phyloP scores from a whole-genome alignment of 2,888 invertebrate genomes.

The Mythimna pallens region DNA sequence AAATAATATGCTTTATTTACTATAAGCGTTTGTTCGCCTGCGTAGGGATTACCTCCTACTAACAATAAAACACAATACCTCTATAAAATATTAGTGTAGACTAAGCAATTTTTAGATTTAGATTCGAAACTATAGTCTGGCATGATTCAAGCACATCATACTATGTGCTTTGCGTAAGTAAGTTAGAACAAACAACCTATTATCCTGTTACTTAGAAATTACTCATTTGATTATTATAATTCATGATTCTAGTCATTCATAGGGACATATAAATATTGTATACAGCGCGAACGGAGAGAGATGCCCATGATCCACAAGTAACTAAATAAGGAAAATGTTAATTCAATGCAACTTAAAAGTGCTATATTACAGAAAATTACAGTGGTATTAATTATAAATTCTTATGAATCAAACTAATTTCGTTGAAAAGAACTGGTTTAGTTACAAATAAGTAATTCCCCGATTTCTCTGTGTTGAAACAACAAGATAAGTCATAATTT shows the following conservation, averaged over 20 bases:
- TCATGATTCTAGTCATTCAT: not conserved
- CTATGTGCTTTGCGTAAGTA: not conserved
- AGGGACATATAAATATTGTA: not conserved
- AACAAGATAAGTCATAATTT: not conserved
- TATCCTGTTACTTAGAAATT: constrained; percentile 8
- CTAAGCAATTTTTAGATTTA: not conserved
- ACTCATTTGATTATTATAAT: not conserved
- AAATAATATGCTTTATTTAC: not conserved
- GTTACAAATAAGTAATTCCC: not conserved
- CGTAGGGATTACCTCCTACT: no score
- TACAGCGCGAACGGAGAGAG: not conserved
- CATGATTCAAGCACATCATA: not conserved
- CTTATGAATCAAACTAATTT: constrained; percentile 1
- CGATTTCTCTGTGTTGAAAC: not conserved
- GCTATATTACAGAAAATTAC: not conserved
- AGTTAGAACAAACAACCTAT: not conserved
- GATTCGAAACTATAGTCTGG: not conserved
- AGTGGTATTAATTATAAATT: not conserved
- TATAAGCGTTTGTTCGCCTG: no score
- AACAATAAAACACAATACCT: no score
- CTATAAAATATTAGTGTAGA: no score
- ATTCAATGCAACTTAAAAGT: not conserved
- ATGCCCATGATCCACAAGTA: not conserved
- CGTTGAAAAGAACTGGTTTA: not conserved
- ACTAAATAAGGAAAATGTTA: not conserved